Base-by-base conservation (phyloP, 92 coral and sea anemone species). In the Plumapathes pennacea region DNA sequence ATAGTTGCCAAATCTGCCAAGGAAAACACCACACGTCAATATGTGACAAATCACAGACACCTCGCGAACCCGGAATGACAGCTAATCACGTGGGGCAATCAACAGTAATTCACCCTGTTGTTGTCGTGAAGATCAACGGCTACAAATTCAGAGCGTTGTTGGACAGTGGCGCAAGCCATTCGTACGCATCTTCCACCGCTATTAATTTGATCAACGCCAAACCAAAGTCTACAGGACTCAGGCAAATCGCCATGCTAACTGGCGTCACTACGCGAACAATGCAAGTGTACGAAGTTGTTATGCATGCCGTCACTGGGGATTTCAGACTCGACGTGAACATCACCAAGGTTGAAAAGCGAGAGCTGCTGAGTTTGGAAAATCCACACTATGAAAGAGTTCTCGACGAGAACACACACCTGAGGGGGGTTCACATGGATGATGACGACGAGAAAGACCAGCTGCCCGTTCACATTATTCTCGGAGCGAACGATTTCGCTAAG, bases 201-300 rank as follows among this genome's bases (percentile, higher is more conserved):
- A 46, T 76, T 27, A 70, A 62, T 15, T 59, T 81, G 32, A 67
- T 56, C 3, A 71, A 81, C 47, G 85, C 85, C 36, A 57, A 73
- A 33, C 78, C 60, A 8, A 64, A 64, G 46, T 50, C 81, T 49
- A 25, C 67, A 13, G 49, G 70, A 26, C 28, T 80, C 8, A 62
- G 78, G 13, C 78, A 81, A 44, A 81, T 75, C 29, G 85, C 88
- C 4, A 80, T 81, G 84, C 72, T 64, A 21, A 63, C 72, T 34
- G 85, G 84, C 28, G 51, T 81, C 30, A 28, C 73, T 7, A 60
- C 88, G 4, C 50, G 69, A 62, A 63, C 62, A 32, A 81, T 87
- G 85, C 77, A 77, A 70, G 57, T 59, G 10, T 87, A 47, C 53
- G 71, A 85, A 4, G 84, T 85, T 39, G 2, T 32, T 6, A 69